These are phyloP conservation scores for Melanotaenia maccullochi DNA, from an alignment of 2,797 vertebrate genomes.

Conservation along the genomic window DNA sequence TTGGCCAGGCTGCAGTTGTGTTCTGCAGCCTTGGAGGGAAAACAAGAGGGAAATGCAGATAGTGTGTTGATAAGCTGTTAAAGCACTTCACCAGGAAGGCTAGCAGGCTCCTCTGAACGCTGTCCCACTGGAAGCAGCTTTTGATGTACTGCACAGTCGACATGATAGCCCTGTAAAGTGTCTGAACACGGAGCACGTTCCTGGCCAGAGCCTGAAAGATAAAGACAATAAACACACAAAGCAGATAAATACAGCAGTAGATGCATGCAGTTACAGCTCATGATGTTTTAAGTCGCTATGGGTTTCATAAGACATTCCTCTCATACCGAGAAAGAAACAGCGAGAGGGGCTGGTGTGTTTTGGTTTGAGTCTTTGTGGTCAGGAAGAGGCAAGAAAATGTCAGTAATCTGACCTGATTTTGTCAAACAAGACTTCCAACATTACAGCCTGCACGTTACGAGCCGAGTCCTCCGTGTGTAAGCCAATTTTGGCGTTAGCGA, in stretches of 20 bases:
- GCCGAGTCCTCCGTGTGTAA: slow-evolving; percentile 35
- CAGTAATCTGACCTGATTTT: slow-evolving; percentile 71
- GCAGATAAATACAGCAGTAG: slow-evolving; percentile 10
- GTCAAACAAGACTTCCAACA: slow-evolving; percentile 49
- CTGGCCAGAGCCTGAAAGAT: slow-evolving; percentile 89
- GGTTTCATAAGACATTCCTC: neutral
- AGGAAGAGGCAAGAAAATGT: slow-evolving; percentile 32
- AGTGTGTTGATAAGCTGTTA: slow-evolving; percentile 58
- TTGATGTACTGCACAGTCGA: slow-evolving; percentile 91
- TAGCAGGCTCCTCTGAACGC: slow-evolving; percentile 86
- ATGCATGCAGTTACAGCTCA: neutral
- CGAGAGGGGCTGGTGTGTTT: slow-evolving; percentile 27
- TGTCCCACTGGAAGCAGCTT: slow-evolving; percentile 99
- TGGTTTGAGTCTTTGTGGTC: slow-evolving; percentile 34
- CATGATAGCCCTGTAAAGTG: slow-evolving; percentile 87
- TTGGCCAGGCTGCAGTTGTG: slow-evolving; percentile 59
- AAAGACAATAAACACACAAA: slow-evolving; percentile 37
- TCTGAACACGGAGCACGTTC: slow-evolving; percentile 91
- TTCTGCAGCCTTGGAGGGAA: slow-evolving; percentile 62
- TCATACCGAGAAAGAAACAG: slow-evolving; percentile 9
- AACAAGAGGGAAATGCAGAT: slow-evolving; percentile 58
- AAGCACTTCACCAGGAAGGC: slow-evolving; percentile 91
- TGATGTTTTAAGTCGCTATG: neutral
- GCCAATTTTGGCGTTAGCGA: slow-evolving; percentile 66
- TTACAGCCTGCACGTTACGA: slow-evolving; percentile 46